phyloP scores from a whole-genome alignment of 2,113 vertebrate species.

The Synodontis membranacea region DNA sequence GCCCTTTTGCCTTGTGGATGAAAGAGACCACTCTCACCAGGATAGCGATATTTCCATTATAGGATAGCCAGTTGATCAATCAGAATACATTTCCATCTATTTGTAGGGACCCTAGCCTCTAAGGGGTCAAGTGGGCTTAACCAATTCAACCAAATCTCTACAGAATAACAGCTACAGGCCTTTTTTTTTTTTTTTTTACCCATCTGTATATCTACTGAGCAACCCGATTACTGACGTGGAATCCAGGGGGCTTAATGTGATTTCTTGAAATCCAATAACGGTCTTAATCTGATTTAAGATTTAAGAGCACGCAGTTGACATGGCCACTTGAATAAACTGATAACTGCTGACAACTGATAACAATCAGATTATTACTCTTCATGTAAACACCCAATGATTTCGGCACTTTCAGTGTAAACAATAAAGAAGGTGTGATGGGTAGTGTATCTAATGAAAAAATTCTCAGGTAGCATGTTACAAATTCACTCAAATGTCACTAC shows the following conservation, averaged over 20 bases:
- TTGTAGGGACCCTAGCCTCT: background rate
- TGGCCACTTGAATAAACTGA: background rate
- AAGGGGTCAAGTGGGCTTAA: background rate
- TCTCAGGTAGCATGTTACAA: background rate
- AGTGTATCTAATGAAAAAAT: background rate
- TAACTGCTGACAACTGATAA: background rate
- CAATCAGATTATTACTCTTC: background rate
- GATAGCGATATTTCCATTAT: background rate
- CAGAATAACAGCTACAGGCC: background rate
- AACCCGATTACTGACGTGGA: background rate
- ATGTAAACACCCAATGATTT: background rate
- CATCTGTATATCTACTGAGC: background rate
- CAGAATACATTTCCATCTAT: background rate
- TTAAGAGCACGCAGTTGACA: background rate
- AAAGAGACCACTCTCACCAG: background rate
- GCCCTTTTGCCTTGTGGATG: background rate
- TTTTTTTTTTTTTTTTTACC: background rate
- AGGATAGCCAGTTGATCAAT: background rate
- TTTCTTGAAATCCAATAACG: background rate
- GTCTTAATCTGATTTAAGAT: background rate
- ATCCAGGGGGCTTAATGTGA: background rate
- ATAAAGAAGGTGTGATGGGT: background rate
- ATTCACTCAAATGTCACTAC: constrained; percentile 1
- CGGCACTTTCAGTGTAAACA: background rate
- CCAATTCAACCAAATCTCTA: background rate